phyloP scores from a whole-genome alignment of 2,113 vertebrate species.

The Hippocampus zosterae region DNA sequence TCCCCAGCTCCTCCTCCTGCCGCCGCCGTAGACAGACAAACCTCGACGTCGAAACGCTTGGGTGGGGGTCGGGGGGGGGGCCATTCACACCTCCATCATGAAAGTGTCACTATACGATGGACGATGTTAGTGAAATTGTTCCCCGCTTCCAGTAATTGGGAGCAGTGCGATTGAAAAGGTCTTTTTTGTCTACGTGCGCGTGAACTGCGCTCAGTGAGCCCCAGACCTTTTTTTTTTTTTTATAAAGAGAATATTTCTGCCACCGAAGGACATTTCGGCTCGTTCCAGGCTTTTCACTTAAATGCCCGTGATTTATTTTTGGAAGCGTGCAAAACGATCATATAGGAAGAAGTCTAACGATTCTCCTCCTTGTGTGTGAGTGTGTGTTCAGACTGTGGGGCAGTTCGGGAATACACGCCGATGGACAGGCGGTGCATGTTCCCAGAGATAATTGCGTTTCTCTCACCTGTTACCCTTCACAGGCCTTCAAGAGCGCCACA shows the following conservation, averaged over 20 bases:
- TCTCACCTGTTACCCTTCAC: slow-evolving; percentile 69
- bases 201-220: slow-evolving; percentile 21
- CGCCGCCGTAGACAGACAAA: slow-evolving; percentile 32
- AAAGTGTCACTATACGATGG: slow-evolving; percentile 53
- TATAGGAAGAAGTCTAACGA: slow-evolving; percentile 6
- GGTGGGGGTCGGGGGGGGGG: slow-evolving; percentile 34
- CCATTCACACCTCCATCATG: slow-evolving; percentile 59
- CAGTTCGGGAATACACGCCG: slow-evolving; percentile 27
- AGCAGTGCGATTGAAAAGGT: slow-evolving; percentile 59
- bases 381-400: slow-evolving; percentile 8
- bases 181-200: slow-evolving; percentile 24
- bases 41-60: slow-evolving; percentile 24
- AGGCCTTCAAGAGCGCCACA: slow-evolving; percentile 91
- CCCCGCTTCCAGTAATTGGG: slow-evolving; percentile 62
- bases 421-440: slow-evolving; percentile 50
- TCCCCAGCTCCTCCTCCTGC: slow-evolving; percentile 23
- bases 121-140: slow-evolving; percentile 51
- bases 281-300: slow-evolving; percentile 9
- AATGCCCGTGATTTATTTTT: slow-evolving; percentile 11
- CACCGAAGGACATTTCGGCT: slow-evolving; percentile 3
- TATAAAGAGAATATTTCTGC: neutral
- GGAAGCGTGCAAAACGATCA: slow-evolving; percentile 6
- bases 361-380: neutral
- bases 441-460: slow-evolving; percentile 72
- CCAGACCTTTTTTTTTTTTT: slow-evolving; percentile 3